A percentile compares a stretch with the other conserved stretches of the same genome.
Conservation (phyloP, 1,140 invertebrate species). For the Heliconius congener region DNA sequence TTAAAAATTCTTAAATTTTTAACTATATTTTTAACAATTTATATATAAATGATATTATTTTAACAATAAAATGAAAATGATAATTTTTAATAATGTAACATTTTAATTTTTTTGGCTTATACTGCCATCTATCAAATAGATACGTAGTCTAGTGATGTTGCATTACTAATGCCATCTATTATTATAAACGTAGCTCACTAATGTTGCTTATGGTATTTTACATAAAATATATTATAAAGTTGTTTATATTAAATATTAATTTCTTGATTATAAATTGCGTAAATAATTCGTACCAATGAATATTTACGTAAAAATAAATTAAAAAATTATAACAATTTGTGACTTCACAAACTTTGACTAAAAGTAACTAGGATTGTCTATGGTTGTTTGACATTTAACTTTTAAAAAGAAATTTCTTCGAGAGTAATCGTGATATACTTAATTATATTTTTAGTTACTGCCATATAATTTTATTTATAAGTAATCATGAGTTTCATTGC, state of each 20-base stretch:
- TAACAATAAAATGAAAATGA: too few relatives aligned
- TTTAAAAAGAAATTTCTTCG: constrained; percentile 36
- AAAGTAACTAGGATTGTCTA: not conserved
- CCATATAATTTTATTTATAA: constrained; percentile 39
- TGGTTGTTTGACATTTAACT: constrained; percentile 30
- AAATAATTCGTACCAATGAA: not conserved
- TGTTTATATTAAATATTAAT: too few relatives aligned
- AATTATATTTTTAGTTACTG: constrained; percentile 34
- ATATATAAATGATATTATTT: too few relatives aligned
- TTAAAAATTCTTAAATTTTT: not conserved
- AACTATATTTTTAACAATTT: not conserved
- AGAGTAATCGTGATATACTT: constrained; percentile 27
- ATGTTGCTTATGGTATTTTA: too few relatives aligned
- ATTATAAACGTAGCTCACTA: too few relatives aligned
- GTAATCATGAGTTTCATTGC: constrained; percentile 62
- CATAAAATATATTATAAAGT: too few relatives aligned
- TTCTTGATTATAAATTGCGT: not conserved
- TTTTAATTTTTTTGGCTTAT: too few relatives aligned
- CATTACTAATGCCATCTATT: too few relatives aligned
- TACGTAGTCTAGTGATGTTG: too few relatives aligned
- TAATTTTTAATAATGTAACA: too few relatives aligned
- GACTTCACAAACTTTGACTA: not conserved
- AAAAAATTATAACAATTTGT: not conserved
- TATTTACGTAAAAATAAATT: not conserved
- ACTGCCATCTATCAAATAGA: too few relatives aligned